Percentiles rank a stretch among this genome's conserved stretches.
These are phyloP conservation scores for Siniperca undulata DNA, from an alignment of 2,797 vertebrate species.

Conservation along the genomic window DNA sequence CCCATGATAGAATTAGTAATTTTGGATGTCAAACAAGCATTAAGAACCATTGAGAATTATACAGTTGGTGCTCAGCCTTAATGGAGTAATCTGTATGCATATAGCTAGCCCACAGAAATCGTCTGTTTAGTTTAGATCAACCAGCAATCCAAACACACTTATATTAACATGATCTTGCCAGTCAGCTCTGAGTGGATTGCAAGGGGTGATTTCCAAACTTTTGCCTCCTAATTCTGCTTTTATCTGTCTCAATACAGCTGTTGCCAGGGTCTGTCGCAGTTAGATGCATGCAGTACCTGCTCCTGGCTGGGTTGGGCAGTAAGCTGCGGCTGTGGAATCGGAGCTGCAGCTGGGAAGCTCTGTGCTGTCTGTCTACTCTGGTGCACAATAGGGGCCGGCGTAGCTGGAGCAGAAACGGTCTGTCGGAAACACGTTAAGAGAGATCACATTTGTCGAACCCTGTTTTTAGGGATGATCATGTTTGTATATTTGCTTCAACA, in stretches of 20 bases:
- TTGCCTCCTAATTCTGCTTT: conserved; percentile 20
- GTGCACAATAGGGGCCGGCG: conserved; percentile 66
- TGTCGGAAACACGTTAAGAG: conserved; percentile 59
- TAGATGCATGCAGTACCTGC: conserved; percentile 72
- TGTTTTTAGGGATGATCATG: conserved; percentile 9
- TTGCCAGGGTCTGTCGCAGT: conserved; percentile 21
- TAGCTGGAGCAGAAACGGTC: conserved; percentile 78
- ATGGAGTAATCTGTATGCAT: background rate
- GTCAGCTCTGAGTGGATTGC: background rate
- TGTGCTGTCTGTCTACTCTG: conserved; percentile 71
- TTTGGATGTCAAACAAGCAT: conserved; percentile 19
- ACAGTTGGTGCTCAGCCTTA: background rate
- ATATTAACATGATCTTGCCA: background rate
- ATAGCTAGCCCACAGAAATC: background rate
- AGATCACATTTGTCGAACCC: conserved; percentile 15
- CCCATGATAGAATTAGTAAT: background rate
- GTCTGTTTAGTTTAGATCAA: background rate
- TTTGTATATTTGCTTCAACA: conserved; percentile 17
- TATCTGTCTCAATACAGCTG: conserved; percentile 13
- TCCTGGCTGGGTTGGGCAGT: conserved; percentile 69
- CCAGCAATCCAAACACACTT: conserved; percentile 11
- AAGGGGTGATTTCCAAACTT: conserved; percentile 1
- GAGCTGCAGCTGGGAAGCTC: conserved; percentile 67
- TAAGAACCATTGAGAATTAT: background rate
- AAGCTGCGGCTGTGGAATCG: conserved; percentile 65